These are phyloP conservation scores for Pantelozetes paolii DNA, from an alignment of 2,888 invertebrate species.

Conservation along the genomic window DNA sequence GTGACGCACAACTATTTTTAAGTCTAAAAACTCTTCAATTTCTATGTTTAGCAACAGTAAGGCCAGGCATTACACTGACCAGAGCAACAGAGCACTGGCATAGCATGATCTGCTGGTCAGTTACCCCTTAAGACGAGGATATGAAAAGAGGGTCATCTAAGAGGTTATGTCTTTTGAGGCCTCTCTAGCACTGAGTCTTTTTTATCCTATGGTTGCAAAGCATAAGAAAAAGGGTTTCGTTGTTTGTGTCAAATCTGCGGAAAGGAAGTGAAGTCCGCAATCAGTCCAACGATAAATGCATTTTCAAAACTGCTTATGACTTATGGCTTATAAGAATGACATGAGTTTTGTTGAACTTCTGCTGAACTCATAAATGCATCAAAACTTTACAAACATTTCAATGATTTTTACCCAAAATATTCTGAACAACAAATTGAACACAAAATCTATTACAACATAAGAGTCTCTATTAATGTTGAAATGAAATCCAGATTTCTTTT, in stretches of 20 bases:
- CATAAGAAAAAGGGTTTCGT: conserved; percentile 11
- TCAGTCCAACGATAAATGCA: background rate
- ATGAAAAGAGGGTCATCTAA: conserved; percentile 10
- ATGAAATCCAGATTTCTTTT: too few species aligned
- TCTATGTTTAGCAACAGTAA: conserved; percentile 10
- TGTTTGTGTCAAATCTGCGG: background rate
- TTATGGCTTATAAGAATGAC: conserved; percentile 21
- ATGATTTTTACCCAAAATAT: background rate
- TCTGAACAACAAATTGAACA: background rate
- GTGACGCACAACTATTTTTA: conserved; percentile 5
- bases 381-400: background rate
- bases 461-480: too few species aligned
- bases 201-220: background rate
- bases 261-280: conserved; percentile 32
- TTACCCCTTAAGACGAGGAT: conserved; percentile 33
- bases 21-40: background rate
- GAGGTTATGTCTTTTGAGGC: conserved; percentile 24
- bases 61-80: background rate
- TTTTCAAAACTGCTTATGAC: background rate
- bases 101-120: background rate
- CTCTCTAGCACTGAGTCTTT: background rate
- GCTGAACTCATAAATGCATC: background rate
- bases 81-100: background rate
- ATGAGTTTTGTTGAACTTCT: conserved; percentile 1
- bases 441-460: too few species aligned